Evolutionary conservation across 2,113 vertebrate genomes (phyloP).

Genomic region (Gnathonemus longibarbis): DNA sequence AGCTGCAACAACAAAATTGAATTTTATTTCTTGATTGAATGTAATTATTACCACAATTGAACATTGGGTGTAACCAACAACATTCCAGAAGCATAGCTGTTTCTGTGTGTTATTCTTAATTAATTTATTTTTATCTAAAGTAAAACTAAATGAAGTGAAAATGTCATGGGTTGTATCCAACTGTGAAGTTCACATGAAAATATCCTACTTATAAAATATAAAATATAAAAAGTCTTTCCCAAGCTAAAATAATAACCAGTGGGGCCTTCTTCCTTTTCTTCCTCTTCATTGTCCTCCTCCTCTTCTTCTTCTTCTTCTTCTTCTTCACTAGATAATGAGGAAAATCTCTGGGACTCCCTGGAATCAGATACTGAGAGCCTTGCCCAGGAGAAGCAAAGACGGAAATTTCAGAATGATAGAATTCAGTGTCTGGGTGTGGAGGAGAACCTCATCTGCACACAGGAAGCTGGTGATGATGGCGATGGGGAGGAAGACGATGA

Average conservation of each 20-base stretch:
- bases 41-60: not conserved
- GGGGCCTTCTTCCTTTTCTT: not conserved
- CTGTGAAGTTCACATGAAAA: not conserved
- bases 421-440: not conserved
- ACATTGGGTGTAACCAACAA: not conserved
- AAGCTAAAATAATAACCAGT: not conserved
- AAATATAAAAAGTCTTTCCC: constrained; percentile 1
- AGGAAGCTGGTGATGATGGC: constrained; percentile 12
- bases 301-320: not conserved
- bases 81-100: not conserved
- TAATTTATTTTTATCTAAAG: not conserved
- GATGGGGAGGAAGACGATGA: constrained; percentile 51
- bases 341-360: constrained; percentile 44
- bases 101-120: not conserved
- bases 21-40: not conserved
- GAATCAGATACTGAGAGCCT: constrained; percentile 57
- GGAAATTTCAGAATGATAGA: not conserved
- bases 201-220: constrained; percentile 25
- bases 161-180: not conserved
- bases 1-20: not conserved
- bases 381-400: constrained; percentile 42
- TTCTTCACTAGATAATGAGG: constrained; percentile 4
- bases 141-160: not conserved
- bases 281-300: not conserved
- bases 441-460: constrained; percentile 40